A percentile compares a stretch with the other conserved stretches of the same genome.
Conservation (phyloP, 2,888 invertebrate species). For the Ichneumon xanthorius region DNA sequence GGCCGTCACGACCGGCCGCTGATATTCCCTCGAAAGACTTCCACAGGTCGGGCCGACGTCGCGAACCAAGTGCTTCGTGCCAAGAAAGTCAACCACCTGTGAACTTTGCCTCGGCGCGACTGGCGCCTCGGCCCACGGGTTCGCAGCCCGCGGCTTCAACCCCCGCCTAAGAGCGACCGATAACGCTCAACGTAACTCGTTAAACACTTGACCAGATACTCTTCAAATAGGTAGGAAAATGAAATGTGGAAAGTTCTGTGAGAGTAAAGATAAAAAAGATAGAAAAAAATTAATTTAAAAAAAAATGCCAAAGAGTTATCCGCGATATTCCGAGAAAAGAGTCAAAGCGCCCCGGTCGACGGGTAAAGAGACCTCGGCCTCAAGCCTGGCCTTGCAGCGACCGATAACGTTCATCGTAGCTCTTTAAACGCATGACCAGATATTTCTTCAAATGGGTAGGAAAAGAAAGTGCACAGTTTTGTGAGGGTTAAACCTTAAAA, state of each 20-base stretch:
- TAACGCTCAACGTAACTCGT: neutral
- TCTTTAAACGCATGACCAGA: neutral
- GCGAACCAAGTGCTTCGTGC: slow-evolving; percentile 49
- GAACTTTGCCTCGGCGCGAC: slow-evolving; percentile 50
- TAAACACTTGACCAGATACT: neutral
- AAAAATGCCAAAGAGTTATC: neutral
- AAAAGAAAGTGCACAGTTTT: neutral
- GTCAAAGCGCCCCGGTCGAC: slow-evolving; percentile 13
- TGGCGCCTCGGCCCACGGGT: slow-evolving; percentile 29
- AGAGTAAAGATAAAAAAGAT: neutral
- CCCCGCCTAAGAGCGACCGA: neutral
- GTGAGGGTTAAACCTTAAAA: neutral
- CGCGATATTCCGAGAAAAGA: neutral
- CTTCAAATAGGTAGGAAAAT: neutral
- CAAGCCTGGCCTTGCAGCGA: neutral
- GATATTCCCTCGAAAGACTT: slow-evolving; percentile 3
- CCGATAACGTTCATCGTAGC: neutral
- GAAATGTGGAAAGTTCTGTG: neutral
- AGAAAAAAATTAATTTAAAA: too few relatives aligned
- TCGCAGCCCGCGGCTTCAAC: slow-evolving; percentile 32
- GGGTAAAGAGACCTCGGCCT: slow-evolving; percentile 26
- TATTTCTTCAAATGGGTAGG: slow-evolving; percentile 21
- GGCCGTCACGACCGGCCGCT: neutral
- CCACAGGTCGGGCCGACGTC: slow-evolving; percentile 16
- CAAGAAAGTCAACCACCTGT: slow-evolving; percentile 73